phyloP scores from a whole-genome alignment of 2,888 invertebrate species.

The Barypeithes pellucidus region DNA sequence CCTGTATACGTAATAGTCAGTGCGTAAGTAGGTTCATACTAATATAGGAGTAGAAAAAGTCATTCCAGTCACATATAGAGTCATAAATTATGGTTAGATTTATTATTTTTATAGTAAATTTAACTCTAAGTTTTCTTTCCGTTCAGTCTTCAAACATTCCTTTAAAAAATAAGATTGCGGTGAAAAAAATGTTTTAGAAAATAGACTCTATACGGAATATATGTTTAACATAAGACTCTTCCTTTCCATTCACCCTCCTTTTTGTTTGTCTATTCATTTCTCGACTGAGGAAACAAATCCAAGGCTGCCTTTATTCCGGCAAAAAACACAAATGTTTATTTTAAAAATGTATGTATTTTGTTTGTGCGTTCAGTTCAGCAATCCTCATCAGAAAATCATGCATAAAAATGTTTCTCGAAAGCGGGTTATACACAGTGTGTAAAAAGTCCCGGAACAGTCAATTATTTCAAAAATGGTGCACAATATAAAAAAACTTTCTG shows the following conservation, averaged over 20 bases:
- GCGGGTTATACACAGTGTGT: too few relatives aligned
- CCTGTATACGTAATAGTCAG: too few relatives aligned
- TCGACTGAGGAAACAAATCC: conserved; percentile 31
- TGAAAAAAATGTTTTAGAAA: conserved; percentile 29
- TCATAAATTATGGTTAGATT: too few relatives aligned
- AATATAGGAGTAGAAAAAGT: too few relatives aligned
- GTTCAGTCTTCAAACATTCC: too few relatives aligned
- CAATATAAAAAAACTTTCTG: too few relatives aligned
- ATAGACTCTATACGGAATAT: conserved; percentile 38
- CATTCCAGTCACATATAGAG: too few relatives aligned
- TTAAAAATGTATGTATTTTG: conserved; percentile 23
- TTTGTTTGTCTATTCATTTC: conserved; percentile 32
- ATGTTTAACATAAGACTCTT: conserved; percentile 27
- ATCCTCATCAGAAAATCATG: conserved; percentile 4
- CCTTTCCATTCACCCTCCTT: conserved; percentile 24
- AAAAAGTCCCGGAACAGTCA: too few relatives aligned
- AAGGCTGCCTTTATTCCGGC: conserved; percentile 28
- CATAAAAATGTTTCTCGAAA: conserved; percentile 1
- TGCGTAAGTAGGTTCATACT: too few relatives aligned
- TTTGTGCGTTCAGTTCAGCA: conserved; percentile 7
- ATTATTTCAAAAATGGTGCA: too few relatives aligned
- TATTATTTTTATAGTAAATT: too few relatives aligned
- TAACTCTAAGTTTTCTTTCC: too few relatives aligned
- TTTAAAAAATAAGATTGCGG: conserved; percentile 21
- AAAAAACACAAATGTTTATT: conserved; percentile 20